These are phyloP conservation scores for Typhlomys cinereus DNA, from an alignment of 2,113 vertebrate genomes.

Conservation along the genomic window DNA sequence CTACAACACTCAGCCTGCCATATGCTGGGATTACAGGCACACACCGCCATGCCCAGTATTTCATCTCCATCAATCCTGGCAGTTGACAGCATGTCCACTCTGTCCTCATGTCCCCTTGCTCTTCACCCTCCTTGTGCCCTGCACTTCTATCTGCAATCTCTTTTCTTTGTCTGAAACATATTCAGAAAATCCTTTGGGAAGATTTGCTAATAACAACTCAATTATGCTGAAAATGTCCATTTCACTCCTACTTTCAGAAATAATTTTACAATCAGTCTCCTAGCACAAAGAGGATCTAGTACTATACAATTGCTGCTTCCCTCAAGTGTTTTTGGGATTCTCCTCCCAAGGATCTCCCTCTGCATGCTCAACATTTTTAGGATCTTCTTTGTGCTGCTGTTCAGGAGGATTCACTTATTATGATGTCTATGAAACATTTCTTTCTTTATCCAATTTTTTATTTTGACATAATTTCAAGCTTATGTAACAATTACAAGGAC, in stretches of 20 bases:
- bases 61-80: not conserved
- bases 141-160: not conserved
- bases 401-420: not conserved
- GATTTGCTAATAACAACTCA: not conserved
- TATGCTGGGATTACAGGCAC: not conserved
- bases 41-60: not conserved
- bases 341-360: no score
- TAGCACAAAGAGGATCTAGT: not conserved
- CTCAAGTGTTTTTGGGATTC: not conserved
- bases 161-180: not conserved
- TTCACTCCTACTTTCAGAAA: not conserved
- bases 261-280: rapidly evolving
- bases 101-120: not conserved
- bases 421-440: not conserved
- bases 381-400: not conserved
- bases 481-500: not conserved
- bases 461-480: not conserved
- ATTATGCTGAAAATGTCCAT: not conserved
- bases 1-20: no score
- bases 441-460: not conserved
- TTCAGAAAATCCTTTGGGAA: not conserved
- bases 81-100: not conserved
- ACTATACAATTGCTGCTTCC: not conserved
- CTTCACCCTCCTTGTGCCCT: not conserved
- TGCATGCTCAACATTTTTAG: not conserved